These are phyloP conservation scores for Nasonia oneida DNA, from an alignment of 2,888 invertebrate genomes.

Conservation along the genomic window DNA sequence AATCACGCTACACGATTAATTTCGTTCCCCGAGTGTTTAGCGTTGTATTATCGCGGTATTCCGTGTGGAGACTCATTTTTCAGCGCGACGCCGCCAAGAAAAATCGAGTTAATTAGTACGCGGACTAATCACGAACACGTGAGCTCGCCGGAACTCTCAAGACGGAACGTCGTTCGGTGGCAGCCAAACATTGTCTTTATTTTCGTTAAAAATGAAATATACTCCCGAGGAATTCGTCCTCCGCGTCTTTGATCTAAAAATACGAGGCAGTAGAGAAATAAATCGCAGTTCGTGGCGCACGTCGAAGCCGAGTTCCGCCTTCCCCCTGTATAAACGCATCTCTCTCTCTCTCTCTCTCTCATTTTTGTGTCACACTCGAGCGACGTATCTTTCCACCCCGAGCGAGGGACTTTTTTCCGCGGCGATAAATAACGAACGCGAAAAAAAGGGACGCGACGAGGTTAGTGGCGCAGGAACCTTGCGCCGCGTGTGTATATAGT, in stretches of 20 bases:
- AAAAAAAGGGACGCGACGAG: slow-evolving; percentile 42
- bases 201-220: slow-evolving; percentile 21
- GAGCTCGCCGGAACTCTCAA: neutral
- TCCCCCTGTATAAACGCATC: neutral
- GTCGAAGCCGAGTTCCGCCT: slow-evolving; percentile 36
- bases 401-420: neutral
- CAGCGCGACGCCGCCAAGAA: neutral
- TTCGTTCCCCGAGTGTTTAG: neutral
- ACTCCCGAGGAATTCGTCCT: neutral
- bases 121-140: slow-evolving; percentile 20
- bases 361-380: slow-evolving; percentile 41
- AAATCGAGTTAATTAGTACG: neutral
- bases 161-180: no score
- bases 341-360: no score
- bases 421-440: slow-evolving; percentile 56
- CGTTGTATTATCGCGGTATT: neutral
- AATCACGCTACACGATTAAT: neutral
- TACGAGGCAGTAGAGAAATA: neutral
- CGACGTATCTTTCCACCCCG: neutral
- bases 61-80: neutral
- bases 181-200: slow-evolving; percentile 20
- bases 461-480: slow-evolving; percentile 41
- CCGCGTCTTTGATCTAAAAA: slow-evolving; percentile 3
- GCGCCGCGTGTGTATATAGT: neutral
- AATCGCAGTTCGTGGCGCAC: neutral